A percentile compares a stretch with the other conserved stretches of the same genome.
phyloP scores from a whole-genome alignment of 2,113 vertebrate species.

The Labeo rohita region DNA sequence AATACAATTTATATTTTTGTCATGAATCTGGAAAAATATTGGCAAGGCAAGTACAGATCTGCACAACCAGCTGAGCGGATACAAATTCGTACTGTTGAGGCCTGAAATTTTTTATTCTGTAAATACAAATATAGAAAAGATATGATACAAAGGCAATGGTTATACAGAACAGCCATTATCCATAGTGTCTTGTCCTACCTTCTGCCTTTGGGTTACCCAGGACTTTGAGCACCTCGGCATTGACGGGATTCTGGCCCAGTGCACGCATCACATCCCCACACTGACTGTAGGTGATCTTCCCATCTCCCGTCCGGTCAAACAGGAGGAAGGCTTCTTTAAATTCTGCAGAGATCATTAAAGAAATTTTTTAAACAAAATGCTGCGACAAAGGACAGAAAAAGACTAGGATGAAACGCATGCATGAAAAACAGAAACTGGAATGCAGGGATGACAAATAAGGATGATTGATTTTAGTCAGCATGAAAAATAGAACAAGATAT shows the following conservation, averaged over 20 bases:
- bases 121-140: background rate
- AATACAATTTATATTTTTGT: background rate
- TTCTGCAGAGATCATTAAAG: conserved; percentile 73
- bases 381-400: background rate
- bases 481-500: background rate
- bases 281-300: conserved; percentile 88
- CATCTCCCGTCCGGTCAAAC: conserved; percentile 91
- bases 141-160: background rate
- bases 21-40: background rate
- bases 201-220: conserved; percentile 94
- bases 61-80: background rate
- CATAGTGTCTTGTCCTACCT: conserved; percentile 73
- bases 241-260: conserved; percentile 94
- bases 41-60: background rate
- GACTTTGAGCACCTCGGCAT: conserved; percentile 94
- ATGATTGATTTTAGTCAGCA: background rate
- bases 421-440: background rate
- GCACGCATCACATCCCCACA: conserved; percentile 94
- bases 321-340: conserved; percentile 95
- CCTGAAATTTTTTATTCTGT: background rate
- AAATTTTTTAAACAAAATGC: conserved; percentile 18
- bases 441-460: background rate
- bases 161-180: background rate
- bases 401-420: background rate
- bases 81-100: background rate